phyloP scores from a whole-genome alignment of 2,113 vertebrate genomes.

The Guaruba guarouba region DNA sequence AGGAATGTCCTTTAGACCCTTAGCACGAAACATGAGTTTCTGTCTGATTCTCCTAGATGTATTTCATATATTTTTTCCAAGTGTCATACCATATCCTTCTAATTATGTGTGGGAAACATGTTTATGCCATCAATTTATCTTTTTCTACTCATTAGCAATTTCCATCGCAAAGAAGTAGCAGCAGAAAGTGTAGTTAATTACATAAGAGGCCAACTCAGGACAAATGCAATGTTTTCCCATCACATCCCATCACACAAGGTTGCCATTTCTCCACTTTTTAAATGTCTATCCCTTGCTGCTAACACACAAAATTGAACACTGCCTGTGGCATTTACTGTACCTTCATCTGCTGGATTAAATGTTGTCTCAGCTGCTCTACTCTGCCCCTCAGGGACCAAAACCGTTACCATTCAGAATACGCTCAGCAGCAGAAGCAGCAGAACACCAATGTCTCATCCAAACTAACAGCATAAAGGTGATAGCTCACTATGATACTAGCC shows the following conservation, averaged over 20 bases:
- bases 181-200: constrained; percentile 29
- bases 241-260: constrained; percentile 61
- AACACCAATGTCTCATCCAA: constrained; percentile 30
- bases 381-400: constrained; percentile 45
- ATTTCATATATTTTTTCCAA: constrained; percentile 27
- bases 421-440: constrained; percentile 35
- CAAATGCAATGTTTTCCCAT: constrained; percentile 32
- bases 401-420: constrained; percentile 42
- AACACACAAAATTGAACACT: constrained; percentile 51
- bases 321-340: constrained; percentile 58
- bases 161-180: background rate
- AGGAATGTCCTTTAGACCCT: background rate
- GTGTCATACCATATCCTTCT: background rate
- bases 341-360: constrained; percentile 67
- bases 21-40: constrained; percentile 7
- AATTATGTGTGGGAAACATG: background rate
- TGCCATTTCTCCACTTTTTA: constrained; percentile 56
- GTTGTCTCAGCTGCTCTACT: constrained; percentile 63
- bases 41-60: background rate
- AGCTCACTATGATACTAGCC: background rate
- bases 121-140: background rate
- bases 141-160: background rate
- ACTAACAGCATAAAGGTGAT: constrained; percentile 29
- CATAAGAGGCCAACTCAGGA: constrained; percentile 27
- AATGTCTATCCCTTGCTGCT: constrained; percentile 59